Percentiles rank a stretch among this genome's conserved stretches.
phyloP scores from a whole-genome alignment of 2,888 invertebrate genomes.

The Syritta pipiens region DNA sequence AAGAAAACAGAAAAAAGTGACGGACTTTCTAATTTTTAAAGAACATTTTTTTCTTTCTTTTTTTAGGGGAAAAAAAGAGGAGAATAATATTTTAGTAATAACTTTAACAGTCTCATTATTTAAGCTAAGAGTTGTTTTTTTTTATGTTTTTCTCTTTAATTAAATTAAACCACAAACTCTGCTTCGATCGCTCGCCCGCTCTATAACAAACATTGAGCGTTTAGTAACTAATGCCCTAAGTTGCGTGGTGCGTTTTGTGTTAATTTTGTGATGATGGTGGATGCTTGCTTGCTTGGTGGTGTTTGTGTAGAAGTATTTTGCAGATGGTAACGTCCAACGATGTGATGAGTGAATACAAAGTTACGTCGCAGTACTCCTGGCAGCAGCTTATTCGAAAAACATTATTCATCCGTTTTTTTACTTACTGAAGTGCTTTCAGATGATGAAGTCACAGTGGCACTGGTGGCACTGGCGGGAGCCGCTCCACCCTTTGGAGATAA shows the following conservation, averaged over 20 bases:
- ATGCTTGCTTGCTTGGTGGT: constrained; percentile 49
- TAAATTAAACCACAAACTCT: constrained; percentile 61
- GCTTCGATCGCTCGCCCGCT: constrained; percentile 53
- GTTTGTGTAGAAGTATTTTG: constrained; percentile 37
- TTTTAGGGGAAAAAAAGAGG: constrained; percentile 31
- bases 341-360: constrained; percentile 47
- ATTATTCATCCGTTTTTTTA: constrained; percentile 50
- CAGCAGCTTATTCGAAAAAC: constrained; percentile 32
- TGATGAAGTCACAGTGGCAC: constrained; percentile 8
- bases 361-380: constrained; percentile 49
- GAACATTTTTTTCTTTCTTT: constrained; percentile 14
- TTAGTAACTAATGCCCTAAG: constrained; percentile 67
- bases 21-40: constrained; percentile 42
- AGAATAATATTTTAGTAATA: constrained; percentile 64
- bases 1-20: constrained; percentile 17
- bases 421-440: constrained; percentile 11
- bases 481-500: constrained; percentile 73
- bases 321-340: constrained; percentile 49
- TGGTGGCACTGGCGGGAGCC: not conserved
- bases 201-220: constrained; percentile 47
- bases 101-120: constrained; percentile 70
- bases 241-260: constrained; percentile 65
- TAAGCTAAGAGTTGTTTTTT: constrained; percentile 68
- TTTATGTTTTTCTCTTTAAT: constrained; percentile 40
- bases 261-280: constrained; percentile 52